Conservation (phyloP, 2,888 invertebrate genomes). For the Artemia sinica region DNA sequence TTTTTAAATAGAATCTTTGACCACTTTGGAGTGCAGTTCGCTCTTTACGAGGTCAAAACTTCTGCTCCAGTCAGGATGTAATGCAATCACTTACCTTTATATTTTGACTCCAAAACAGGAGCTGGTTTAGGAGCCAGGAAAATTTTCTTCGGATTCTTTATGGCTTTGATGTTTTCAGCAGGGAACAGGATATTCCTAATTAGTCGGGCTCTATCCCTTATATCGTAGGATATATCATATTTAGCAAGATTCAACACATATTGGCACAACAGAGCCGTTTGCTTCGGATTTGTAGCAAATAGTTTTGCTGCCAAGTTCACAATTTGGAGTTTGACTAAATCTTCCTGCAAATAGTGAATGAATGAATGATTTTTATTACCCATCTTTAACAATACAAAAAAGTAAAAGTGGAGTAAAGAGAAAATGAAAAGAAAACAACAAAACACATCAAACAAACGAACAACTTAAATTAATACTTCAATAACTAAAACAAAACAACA, state of each 20-base stretch:
- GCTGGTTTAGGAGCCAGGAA: slow-evolving; percentile 86
- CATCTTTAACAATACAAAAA: too few species aligned
- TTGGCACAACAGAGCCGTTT: slow-evolving; percentile 67
- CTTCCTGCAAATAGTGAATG: slow-evolving; percentile 42
- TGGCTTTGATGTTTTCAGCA: slow-evolving; percentile 38
- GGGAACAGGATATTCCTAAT: slow-evolving; percentile 61
- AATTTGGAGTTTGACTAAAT: slow-evolving; percentile 86
- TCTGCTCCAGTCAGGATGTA: neutral
- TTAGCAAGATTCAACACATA: slow-evolving; percentile 86
- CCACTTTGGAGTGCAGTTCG: too few species aligned
- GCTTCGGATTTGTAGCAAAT: slow-evolving; percentile 66
- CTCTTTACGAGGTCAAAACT: too few species aligned
- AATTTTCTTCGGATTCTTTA: slow-evolving; percentile 56
- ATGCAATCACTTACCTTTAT: slow-evolving; percentile 41
- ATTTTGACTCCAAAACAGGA: slow-evolving; percentile 67
- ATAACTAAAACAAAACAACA: too few species aligned
- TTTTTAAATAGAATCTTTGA: too few species aligned
- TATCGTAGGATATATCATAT: slow-evolving; percentile 94
- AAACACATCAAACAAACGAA: too few species aligned
- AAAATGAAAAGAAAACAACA: too few species aligned
- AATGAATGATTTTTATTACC: too few species aligned
- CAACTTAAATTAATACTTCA: too few species aligned
- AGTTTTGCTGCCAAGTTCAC: slow-evolving; percentile 87
- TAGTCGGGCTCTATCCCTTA: slow-evolving; percentile 81
- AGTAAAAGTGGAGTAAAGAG: too few species aligned